Evolutionary conservation across 2,797 vertebrate species (phyloP).

Genomic region (Meriones psammophilus): DNA sequence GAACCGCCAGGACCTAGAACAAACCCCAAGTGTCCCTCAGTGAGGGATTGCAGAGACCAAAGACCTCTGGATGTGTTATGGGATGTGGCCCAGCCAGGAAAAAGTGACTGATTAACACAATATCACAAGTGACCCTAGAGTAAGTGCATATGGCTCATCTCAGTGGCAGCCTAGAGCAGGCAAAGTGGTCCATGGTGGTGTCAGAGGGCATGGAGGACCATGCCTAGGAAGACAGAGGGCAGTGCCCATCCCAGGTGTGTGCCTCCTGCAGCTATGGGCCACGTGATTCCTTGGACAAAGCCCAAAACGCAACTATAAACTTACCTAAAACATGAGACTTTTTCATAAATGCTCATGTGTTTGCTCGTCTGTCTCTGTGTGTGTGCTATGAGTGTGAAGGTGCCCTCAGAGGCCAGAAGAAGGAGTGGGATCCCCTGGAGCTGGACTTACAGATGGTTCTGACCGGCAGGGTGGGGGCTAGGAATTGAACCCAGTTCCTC

Average conservation of each 20-base stretch:
- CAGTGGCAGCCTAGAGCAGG: neutral
- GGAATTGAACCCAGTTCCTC: neutral
- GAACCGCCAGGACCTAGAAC: neutral
- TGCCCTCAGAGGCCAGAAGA: neutral
- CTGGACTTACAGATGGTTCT: neutral
- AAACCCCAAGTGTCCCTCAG: neutral
- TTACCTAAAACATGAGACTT: neutral
- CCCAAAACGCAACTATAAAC: neutral
- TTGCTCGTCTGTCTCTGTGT: neutral
- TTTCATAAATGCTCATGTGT: neutral
- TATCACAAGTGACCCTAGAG: neutral
- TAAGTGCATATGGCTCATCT: no score
- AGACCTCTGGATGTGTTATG: neutral
- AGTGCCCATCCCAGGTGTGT: neutral
- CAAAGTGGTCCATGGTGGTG: neutral
- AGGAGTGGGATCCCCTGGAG: no score
- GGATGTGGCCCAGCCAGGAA: neutral
- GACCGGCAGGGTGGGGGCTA: neutral
- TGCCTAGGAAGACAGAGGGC: neutral
- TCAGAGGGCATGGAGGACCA: neutral
- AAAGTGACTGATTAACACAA: neutral
- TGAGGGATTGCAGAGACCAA: neutral
- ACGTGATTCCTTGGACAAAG: neutral
- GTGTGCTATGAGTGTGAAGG: neutral
- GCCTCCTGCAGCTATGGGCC: neutral